phyloP scores from a whole-genome alignment of 2,888 invertebrate genomes.

The Agelastica alni region DNA sequence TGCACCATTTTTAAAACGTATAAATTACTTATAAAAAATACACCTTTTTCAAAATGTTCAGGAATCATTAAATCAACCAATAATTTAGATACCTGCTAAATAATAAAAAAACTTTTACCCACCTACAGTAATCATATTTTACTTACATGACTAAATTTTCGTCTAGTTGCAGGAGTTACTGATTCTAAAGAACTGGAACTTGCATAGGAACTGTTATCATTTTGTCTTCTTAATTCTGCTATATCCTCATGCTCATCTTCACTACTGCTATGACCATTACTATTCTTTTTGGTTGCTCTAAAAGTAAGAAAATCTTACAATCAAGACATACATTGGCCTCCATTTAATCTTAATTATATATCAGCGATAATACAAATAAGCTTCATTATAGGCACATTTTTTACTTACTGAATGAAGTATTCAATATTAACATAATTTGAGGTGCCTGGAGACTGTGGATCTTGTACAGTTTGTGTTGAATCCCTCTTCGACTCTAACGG shows the following conservation, averaged over 20 bases:
- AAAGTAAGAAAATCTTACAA: slow-evolving; percentile 3
- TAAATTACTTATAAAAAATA: too few relatives aligned
- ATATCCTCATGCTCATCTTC: slow-evolving; percentile 57
- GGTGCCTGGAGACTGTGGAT: slow-evolving; percentile 79
- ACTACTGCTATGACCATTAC: slow-evolving; percentile 47
- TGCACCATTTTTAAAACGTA: too few relatives aligned
- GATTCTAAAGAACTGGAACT: slow-evolving; percentile 60
- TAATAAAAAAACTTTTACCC: too few relatives aligned
- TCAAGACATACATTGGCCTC: not conserved
- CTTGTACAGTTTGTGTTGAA: slow-evolving; percentile 58
- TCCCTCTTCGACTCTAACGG: slow-evolving; percentile 59
- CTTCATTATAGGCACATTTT: too few relatives aligned
- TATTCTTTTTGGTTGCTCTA: slow-evolving; percentile 46
- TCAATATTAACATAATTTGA: slow-evolving; percentile 93
- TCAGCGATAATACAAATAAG: too few relatives aligned
- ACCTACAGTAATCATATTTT: too few relatives aligned
- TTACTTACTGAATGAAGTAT: slow-evolving; percentile 82
- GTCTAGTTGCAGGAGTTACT: slow-evolving; percentile 56
- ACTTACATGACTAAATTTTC: slow-evolving; percentile 52
- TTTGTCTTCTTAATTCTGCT: slow-evolving; percentile 53
- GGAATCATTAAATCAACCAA: too few relatives aligned
- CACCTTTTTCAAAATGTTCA: too few relatives aligned
- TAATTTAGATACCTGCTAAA: too few relatives aligned
- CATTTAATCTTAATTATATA: too few relatives aligned
- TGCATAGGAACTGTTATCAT: slow-evolving; percentile 56